phyloP scores from a whole-genome alignment of 2,797 vertebrate species.

The Hippoglossus hippoglossus region DNA sequence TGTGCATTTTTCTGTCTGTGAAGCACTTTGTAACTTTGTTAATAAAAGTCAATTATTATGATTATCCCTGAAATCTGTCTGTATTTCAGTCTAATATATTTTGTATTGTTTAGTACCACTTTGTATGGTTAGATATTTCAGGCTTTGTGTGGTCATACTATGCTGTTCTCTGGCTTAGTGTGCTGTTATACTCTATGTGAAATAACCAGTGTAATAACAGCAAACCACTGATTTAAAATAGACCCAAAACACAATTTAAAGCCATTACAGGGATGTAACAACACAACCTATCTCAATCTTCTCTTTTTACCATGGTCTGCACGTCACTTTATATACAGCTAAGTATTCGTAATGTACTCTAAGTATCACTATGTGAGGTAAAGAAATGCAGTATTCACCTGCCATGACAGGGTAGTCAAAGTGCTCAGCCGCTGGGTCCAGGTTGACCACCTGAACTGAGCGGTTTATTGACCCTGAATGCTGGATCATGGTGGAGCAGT shows the following conservation, averaged over 20 bases:
- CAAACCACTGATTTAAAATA: neutral
- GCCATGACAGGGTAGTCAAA: slow-evolving; percentile 95
- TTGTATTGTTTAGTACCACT: neutral
- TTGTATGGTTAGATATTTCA: too few species aligned
- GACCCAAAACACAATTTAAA: neutral
- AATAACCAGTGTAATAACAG: neutral
- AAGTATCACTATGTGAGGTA: neutral
- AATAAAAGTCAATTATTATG: too few species aligned
- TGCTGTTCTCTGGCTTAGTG: neutral
- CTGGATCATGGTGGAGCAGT: slow-evolving; percentile 94
- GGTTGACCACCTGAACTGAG: slow-evolving; percentile 94
- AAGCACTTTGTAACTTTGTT: too few species aligned
- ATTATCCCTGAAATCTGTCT: too few species aligned
- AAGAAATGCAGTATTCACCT: slow-evolving; percentile 77
- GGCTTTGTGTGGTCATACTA: too few species aligned
- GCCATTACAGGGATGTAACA: too few species aligned
- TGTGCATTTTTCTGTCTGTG: too few species aligned
- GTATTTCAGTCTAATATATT: too few species aligned
- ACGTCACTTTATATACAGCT: too few species aligned
- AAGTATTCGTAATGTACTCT: neutral
- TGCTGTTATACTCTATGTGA: neutral
- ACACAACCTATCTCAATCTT: too few species aligned
- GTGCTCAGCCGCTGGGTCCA: slow-evolving; percentile 95
- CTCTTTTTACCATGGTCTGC: too few species aligned
- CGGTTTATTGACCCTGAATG: slow-evolving; percentile 90